A percentile compares a stretch with the other conserved stretches of the same genome.
phyloP scores from a whole-genome alignment of 2,888 invertebrate species.

The Ochropleura plecta region DNA sequence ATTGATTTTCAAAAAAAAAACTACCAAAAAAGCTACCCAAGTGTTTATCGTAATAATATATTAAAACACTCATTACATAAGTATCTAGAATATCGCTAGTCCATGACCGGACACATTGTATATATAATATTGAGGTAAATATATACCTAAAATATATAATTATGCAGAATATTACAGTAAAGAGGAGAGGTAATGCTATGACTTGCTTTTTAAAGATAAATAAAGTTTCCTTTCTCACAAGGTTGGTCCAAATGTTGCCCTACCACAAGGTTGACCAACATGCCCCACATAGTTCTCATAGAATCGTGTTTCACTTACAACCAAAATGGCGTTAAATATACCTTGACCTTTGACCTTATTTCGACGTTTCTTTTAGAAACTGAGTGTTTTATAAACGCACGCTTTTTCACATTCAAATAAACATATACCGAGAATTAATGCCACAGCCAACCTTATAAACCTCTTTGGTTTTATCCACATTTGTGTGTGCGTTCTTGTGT shows the following conservation, averaged over 20 bases:
- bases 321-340: not conserved
- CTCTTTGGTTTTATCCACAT: not conserved
- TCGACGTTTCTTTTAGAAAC: not conserved
- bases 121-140: no score
- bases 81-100: no score
- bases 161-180: no score
- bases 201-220: no score
- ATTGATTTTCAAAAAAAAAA: no score
- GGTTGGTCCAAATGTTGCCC: not conserved
- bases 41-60: no score
- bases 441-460: not conserved
- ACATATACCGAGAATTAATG: not conserved
- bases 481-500: not conserved
- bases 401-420: not conserved
- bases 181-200: no score
- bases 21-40: no score
- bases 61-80: no score
- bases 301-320: not conserved
- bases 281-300: not conserved
- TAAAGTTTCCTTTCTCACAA: not conserved
- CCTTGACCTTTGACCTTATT: constrained; percentile 1
- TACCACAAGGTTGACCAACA: not conserved
- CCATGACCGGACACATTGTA: no score
- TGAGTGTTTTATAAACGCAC: not conserved
- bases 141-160: no score